A percentile compares a stretch with the other conserved stretches of the same genome.
Conservation (phyloP, 2,888 invertebrate genomes). For the Trissolcus japonicus region DNA sequence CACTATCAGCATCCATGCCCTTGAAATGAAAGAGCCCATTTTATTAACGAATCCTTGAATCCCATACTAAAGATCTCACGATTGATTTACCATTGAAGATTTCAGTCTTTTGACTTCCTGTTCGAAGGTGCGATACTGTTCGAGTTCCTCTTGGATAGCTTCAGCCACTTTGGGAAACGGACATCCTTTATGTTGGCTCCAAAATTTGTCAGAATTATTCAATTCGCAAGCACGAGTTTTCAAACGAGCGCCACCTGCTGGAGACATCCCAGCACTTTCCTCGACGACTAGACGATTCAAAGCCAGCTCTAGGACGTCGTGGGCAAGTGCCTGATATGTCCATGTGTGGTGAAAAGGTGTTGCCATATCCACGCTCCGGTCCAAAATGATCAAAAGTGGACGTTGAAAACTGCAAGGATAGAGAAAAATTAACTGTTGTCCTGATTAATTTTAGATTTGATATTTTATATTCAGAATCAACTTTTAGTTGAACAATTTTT, state of each 20-base stretch:
- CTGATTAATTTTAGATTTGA: neutral
- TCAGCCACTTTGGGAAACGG: conserved; percentile 97
- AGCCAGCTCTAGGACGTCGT: conserved; percentile 95
- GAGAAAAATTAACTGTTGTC: conserved; percentile 1
- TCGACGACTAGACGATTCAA: conserved; percentile 88
- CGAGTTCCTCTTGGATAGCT: conserved; percentile 98
- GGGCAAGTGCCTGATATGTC: conserved; percentile 99
- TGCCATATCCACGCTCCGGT: conserved; percentile 96
- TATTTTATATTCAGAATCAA: neutral
- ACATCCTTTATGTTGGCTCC: conserved; percentile 95
- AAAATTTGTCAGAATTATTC: conserved; percentile 92
- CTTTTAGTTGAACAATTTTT: conserved; percentile 8
- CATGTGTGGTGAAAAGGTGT: conserved; percentile 99
- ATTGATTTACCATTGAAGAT: conserved; percentile 84
- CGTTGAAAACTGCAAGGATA: conserved; percentile 89
- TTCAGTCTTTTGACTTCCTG: conserved; percentile 98
- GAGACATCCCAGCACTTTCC: conserved; percentile 78
- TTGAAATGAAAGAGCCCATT: conserved; percentile 1
- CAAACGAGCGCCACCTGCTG: conserved; percentile 81
- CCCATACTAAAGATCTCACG: neutral
- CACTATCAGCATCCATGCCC: conserved; percentile 83
- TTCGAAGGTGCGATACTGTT: conserved; percentile 94
- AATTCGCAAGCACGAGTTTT: conserved; percentile 94
- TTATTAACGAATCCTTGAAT: neutral
- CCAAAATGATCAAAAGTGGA: conserved; percentile 93